Evolutionary conservation across 2,797 vertebrate genomes (phyloP), one percentile per base, ranked within the genome.

Genomic region (Eulemur rubriventer): DNA sequence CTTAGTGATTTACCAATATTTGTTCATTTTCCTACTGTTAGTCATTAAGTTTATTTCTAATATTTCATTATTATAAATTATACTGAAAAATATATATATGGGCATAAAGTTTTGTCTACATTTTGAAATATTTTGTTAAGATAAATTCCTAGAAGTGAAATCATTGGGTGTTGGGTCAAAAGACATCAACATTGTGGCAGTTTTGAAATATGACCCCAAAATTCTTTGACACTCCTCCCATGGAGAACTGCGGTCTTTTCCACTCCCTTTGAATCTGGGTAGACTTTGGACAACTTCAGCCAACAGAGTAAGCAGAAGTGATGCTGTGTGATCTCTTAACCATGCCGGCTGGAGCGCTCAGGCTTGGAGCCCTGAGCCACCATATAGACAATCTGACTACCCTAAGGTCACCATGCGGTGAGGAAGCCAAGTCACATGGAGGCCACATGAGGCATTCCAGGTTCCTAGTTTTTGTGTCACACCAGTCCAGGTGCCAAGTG

Each of bases 81-180:
- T 50, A 67, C 2, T 79, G 8, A 94, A 76, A 80, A 26, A 24
- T 38, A 50, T 63, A 52, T 76, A 46, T 79, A 9, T 72, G 5
- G 33, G 14, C 57, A 50, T 81, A 73, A 43, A 90, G n/a, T 11
- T 78, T 67, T 70, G 50, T 73, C 61, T 55, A 86, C 10, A 55
- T 85, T 93, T 94, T 79, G 1, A 91, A 67, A 76, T 57, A 38
- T 76, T 90, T 72, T n/a, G 26, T 38, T 70, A 88, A 92, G 67
- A 84, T 41, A 65, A 92, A 65, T 76, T 65, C 52, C 30, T 80
- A 28, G 10, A 75, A 41, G 38, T 82, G 20, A 95, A 92, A 93
- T 88, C 22, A n/a, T 24, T 57, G 16, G 11, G 13, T 90, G 30
- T 24, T 57, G 16, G 11, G 13, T 90, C 57, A 87, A 59, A 94